phyloP scores from a whole-genome alignment of 2,113 vertebrate species.

The Bubo bubo region DNA sequence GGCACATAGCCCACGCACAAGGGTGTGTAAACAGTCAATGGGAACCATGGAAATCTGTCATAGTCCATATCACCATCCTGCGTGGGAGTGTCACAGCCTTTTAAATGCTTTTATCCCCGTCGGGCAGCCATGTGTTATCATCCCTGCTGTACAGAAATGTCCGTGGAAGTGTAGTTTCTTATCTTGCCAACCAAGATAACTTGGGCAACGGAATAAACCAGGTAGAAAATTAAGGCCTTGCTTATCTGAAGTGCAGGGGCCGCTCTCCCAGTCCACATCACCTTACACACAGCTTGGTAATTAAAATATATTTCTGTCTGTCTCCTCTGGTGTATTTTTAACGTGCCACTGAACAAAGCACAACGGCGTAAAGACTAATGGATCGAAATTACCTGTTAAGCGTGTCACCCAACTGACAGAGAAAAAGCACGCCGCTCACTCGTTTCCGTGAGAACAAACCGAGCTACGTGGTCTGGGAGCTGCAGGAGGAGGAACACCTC shows the following conservation, averaged over 20 bases:
- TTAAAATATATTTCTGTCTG: neutral
- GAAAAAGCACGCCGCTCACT: neutral
- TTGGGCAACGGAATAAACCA: neutral
- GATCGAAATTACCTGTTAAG: neutral
- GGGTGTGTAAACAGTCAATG: neutral
- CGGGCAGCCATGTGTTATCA: rapidly evolving
- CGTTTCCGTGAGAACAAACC: neutral
- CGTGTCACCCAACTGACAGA: neutral
- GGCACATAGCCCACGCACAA: neutral
- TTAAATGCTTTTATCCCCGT: neutral
- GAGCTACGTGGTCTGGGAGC: neutral
- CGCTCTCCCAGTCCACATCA: neutral
- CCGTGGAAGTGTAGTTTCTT: neutral
- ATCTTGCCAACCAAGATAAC: neutral
- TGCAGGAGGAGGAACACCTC: neutral
- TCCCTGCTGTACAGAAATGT: neutral
- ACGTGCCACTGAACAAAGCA: neutral
- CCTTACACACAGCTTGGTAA: neutral
- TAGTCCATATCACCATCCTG: neutral
- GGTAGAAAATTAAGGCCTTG: neutral
- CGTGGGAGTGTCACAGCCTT: neutral
- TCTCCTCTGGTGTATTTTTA: neutral
- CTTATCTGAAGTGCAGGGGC: neutral
- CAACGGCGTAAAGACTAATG: neutral
- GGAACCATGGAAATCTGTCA: neutral